A percentile compares a stretch with the other conserved stretches of the same genome.
phyloP scores from a whole-genome alignment of 2,113 vertebrate species.

The Penelope pileata region DNA sequence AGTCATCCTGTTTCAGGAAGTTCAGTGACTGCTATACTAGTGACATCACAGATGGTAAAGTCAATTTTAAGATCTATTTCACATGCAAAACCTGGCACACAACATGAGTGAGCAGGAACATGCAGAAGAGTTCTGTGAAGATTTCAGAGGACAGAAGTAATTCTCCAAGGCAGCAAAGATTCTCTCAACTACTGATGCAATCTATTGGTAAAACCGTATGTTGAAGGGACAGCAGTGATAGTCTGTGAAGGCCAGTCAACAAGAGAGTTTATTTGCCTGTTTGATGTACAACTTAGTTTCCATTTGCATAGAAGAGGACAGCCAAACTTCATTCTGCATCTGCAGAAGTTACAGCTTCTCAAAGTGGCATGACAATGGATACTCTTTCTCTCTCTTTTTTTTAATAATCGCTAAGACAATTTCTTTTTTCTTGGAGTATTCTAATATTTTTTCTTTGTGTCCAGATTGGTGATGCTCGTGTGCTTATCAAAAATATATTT shows the following conservation, averaged over 20 bases:
- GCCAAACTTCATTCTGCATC: not conserved
- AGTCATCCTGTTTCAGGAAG: conserved; percentile 8
- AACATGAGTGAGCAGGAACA: not conserved
- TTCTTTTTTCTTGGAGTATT: not conserved
- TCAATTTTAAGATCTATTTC: conserved; percentile 17
- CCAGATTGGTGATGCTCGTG: not conserved
- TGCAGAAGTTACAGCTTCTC: not conserved
- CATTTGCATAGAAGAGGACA: not conserved
- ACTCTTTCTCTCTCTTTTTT: not conserved
- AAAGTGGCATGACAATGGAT: not conserved
- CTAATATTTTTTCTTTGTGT: not conserved
- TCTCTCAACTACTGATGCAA: not conserved
- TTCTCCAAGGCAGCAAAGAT: not conserved
- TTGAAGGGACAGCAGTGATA: not conserved
- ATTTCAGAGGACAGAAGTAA: not conserved
- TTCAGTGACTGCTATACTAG: conserved; percentile 7
- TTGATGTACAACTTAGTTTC: not conserved
- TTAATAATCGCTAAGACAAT: not conserved
- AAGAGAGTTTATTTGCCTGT: not conserved
- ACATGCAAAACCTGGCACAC: conserved; percentile 1
- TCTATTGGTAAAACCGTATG: not conserved
- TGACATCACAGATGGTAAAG: conserved; percentile 51
- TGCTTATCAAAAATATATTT: not conserved
- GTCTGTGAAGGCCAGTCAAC: not conserved
- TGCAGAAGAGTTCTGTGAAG: not conserved